Base-by-base conservation (phyloP, 92 coral and sea anemone species). In the Palythoa grandis region DNA sequence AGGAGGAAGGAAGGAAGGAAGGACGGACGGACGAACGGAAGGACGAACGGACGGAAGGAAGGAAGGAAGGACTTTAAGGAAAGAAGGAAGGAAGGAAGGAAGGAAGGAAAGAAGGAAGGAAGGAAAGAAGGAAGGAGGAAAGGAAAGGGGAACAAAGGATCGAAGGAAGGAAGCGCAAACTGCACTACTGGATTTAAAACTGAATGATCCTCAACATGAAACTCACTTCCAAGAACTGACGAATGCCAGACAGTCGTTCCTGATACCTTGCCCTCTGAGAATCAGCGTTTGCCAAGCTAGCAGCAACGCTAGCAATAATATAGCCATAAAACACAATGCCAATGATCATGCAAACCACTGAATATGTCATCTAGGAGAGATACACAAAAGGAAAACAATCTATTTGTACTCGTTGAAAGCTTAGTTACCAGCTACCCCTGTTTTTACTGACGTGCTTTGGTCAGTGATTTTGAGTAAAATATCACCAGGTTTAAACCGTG, bases 281-380 rank as follows among this genome's bases (percentile, higher is more conserved):
- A 66, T 94, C 98, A 38, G 98, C 98, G 82, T 94, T 94, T 12
- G 98, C 98, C 58, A 94, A 84, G 37, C 98, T 80, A 69, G 98
- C 98, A 52, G 98, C 98, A 54, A 94, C 98, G 66, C 95, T 91
- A 77, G 98, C 98, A 71, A 94, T 90, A 84, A 94, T 94, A 83
- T 43, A 94, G 3, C 98, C 98, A 60, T 94, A 92, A 92, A 94
- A 94, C 24, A 94, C 98, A 43, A 94, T 93, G 35, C 98, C 98
- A 70, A 89, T 88, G 82, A 94, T 86, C 95, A 94, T 92, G 35
- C 95, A 94, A 29, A 91, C 19, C 35, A 94, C 68, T 7, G 98
- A 86, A 69, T 85, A 94, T 23, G 88, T 48, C 98, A 94, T 94
- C 98, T 94, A 89, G 76, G 76, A 54, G 73, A 19, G 23, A n/a